These are phyloP conservation scores for Poeciliopsis infans DNA, from an alignment of 2,797 vertebrate genomes.

Conservation along the genomic window DNA sequence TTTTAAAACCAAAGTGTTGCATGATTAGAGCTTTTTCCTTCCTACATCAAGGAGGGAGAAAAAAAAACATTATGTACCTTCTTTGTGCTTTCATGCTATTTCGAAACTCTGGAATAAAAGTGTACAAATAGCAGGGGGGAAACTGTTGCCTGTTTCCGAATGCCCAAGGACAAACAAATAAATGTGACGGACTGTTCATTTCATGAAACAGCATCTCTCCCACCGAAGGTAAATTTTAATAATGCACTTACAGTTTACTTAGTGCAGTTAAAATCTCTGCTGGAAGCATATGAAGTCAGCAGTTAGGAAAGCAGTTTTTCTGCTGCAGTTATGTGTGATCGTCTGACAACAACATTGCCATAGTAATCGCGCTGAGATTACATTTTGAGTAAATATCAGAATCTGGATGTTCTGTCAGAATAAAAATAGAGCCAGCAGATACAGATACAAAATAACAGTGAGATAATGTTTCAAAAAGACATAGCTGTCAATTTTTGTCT, in stretches of 20 bases:
- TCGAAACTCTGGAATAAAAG: slow-evolving; percentile 27
- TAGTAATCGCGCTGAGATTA: slow-evolving; percentile 44
- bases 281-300: slow-evolving; percentile 9
- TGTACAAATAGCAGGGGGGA: neutral
- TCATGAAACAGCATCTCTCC: slow-evolving; percentile 9
- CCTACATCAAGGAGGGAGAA: neutral
- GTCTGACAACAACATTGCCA: slow-evolving; percentile 39
- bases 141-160: slow-evolving; percentile 18
- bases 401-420: slow-evolving; percentile 59
- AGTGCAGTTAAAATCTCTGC: slow-evolving; percentile 3
- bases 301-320: neutral
- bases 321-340: slow-evolving; percentile 31
- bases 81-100: slow-evolving; percentile 25
- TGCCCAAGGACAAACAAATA: slow-evolving; percentile 12
- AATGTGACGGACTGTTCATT: slow-evolving; percentile 19
- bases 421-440: slow-evolving; percentile 40
- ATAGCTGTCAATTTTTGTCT: slow-evolving; percentile 19
- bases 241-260: slow-evolving; percentile 4
- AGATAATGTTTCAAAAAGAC: slow-evolving; percentile 38
- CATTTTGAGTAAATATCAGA: slow-evolving; percentile 42
- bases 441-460: slow-evolving; percentile 27
- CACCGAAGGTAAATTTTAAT: neutral
- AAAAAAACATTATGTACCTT: neutral
- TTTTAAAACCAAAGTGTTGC: slow-evolving; percentile 24
- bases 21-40: slow-evolving; percentile 24